Conservation (phyloP, 2,113 vertebrate genomes). For the Macroglossus sobrinus region DNA sequence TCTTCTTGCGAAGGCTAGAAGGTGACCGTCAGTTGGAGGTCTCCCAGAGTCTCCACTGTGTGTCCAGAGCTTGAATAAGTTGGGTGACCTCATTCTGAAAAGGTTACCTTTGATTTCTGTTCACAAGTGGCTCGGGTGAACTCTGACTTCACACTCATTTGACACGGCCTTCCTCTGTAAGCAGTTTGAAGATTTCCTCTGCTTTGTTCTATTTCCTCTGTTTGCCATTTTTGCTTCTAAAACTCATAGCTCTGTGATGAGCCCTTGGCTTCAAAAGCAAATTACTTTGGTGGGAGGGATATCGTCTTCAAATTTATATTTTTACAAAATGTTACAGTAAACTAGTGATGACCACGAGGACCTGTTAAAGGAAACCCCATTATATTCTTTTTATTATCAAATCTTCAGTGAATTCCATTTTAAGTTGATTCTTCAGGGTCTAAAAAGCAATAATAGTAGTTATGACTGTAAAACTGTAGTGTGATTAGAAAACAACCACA, state of each 20-base stretch:
- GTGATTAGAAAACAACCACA: conserved; percentile 23
- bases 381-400: not conserved
- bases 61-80: not conserved
- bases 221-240: not conserved
- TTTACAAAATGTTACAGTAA: not conserved
- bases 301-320: not conserved
- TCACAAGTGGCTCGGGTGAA: conserved; percentile 21
- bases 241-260: not conserved
- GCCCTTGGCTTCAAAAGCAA: not conserved
- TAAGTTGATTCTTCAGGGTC: not conserved
- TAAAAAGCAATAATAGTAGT: not conserved
- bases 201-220: conserved; percentile 54
- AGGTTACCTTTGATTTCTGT: conserved; percentile 45
- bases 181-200: conserved; percentile 51
- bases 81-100: not conserved
- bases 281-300: not conserved
- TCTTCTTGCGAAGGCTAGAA: not conserved
- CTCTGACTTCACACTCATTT: conserved; percentile 49
- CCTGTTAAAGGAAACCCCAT: not conserved
- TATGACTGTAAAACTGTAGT: not conserved
- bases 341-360: not conserved
- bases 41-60: not conserved
- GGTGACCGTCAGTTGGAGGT: not conserved
- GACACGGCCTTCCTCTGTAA: conserved; percentile 11
- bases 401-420: not conserved